phyloP scores from a whole-genome alignment of 53 echinoderm and acorn worm species.

The Stichopus horrens region DNA sequence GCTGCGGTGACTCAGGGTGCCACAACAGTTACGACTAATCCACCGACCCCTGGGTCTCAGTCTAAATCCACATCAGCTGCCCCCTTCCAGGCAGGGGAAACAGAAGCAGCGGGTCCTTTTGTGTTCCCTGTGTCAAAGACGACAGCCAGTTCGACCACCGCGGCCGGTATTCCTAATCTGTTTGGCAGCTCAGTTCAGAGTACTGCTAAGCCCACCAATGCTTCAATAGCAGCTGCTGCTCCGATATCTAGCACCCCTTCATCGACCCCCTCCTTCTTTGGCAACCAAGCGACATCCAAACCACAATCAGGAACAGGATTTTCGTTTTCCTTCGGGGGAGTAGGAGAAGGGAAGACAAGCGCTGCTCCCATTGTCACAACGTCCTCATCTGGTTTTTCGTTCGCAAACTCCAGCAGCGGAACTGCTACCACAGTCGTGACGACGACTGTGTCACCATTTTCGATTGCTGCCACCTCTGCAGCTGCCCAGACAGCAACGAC shows the following conservation, averaged over 20 bases:
- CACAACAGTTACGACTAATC: background rate
- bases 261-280: constrained; percentile 13
- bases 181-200: background rate
- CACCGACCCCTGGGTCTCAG: background rate
- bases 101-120: constrained; percentile 11
- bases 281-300: background rate
- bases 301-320: background rate
- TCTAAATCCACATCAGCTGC: background rate
- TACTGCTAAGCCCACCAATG: no score
- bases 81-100: constrained; percentile 1
- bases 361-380: background rate
- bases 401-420: background rate
- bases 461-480: background rate
- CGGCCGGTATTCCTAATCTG: background rate
- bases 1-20: constrained; percentile 4
- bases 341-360: background rate
- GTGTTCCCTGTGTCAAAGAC: constrained; percentile 43
- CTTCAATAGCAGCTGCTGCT: constrained; percentile 22
- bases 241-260: constrained; percentile 10
- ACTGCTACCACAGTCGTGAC: constrained; percentile 24
- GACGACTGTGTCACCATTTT: constrained; percentile 3
- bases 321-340: constrained; percentile 22
- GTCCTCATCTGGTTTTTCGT: constrained; percentile 38
- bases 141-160: background rate
- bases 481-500: constrained; percentile 23